Base-by-base conservation (phyloP, 1,140 invertebrate genomes). In the Streblospio benedicti region DNA sequence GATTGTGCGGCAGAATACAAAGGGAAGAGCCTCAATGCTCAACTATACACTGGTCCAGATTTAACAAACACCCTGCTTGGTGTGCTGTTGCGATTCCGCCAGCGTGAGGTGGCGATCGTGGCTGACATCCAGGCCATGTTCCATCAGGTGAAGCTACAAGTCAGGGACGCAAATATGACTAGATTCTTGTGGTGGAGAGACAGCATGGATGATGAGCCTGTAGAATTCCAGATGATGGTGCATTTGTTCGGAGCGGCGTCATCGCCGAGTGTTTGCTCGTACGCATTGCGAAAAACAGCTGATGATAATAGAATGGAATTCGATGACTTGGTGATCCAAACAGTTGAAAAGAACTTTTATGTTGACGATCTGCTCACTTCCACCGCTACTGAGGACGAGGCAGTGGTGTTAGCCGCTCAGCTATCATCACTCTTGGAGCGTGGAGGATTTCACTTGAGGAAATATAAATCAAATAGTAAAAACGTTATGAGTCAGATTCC, bases 11-110 rank as follows among this genome's bases (percentile, higher is more conserved):
- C 59, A 28, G 57, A 41, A 45, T 64, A 51, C 32, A 6, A 53
- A 14, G 67, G 69, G n/a, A 58, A 45, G 31, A 71, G 68, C 2
- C 49, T 74, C 3, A 73, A 74, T 52, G 51, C 65, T 9, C 23
- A 38, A 6, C 33, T 73, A 14, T 38, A 65, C 1, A 20, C 56
- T 3, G 71, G 72, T 9, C 76, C 79, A 5, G 70, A 70, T 49
- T 49, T 81, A 0, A 76, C 79, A 62, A 70, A 52, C 47, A 56
- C 25, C 44, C 45, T 71, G 6, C 35, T 67, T 9, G 66, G 56
- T 27, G 62, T 69, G 4, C 54, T 70, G 20, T 27, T 67, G 0
- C 45, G 52, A 18, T 55, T 55, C 38, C 16, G 52, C 4, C n/a
- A 55, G 33, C 14, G 38, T 18, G 18, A 18, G n/a, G 27, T 55